Evolutionary conservation across 2,113 vertebrate species (phyloP).

Genomic region (Corythoichthys haematopterus): DNA sequence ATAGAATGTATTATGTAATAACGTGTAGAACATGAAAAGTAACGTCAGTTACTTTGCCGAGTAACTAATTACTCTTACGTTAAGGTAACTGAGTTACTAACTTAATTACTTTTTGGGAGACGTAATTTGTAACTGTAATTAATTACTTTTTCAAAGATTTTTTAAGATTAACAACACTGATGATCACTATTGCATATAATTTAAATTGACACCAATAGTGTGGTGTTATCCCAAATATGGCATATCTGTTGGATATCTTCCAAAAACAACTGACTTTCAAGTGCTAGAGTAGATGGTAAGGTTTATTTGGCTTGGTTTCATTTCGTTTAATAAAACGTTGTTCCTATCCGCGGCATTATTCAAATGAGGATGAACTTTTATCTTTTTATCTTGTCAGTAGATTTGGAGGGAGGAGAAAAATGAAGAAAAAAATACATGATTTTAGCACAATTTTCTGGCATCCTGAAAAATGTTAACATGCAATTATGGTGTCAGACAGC

Average conservation of each 20-base stretch:
- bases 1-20: too few relatives aligned
- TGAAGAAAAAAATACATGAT: conserved; percentile 84
- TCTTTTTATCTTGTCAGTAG: conserved; percentile 79
- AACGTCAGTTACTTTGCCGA: too few relatives aligned
- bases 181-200: too few relatives aligned
- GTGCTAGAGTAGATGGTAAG: not conserved
- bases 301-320: conserved; percentile 12
- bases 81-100: too few relatives aligned
- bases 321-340: conserved; percentile 41
- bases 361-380: conserved; percentile 76
- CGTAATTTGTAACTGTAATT: too few relatives aligned
- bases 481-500: conserved; percentile 96
- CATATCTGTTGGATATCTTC: not conserved
- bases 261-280: not conserved
- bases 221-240: too few relatives aligned
- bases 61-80: too few relatives aligned
- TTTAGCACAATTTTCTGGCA: conserved; percentile 83
- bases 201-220: too few relatives aligned
- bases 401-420: conserved; percentile 67
- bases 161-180: too few relatives aligned
- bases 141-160: too few relatives aligned
- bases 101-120: too few relatives aligned
- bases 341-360: conserved; percentile 79
- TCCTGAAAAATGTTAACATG: conserved; percentile 72
- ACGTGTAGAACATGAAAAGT: too few relatives aligned